phyloP scores from a whole-genome alignment of 2,113 vertebrate genomes.

The Ammodramus savannarum region DNA sequence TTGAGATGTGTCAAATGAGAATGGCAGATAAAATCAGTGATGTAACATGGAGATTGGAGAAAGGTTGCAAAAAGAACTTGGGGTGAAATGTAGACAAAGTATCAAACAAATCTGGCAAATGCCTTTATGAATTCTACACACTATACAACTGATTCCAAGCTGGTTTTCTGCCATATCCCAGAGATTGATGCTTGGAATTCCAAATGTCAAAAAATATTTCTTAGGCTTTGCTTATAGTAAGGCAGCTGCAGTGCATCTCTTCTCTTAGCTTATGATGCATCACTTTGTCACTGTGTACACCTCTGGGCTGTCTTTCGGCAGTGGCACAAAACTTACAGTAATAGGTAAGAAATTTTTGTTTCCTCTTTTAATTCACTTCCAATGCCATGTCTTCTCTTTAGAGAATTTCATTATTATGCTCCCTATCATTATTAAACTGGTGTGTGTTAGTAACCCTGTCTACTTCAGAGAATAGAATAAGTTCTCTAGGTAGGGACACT shows the following conservation, averaged over 20 bases:
- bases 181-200: background rate
- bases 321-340: slow-evolving; percentile 79
- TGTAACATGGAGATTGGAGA: background rate
- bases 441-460: background rate
- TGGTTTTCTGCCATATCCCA: background rate
- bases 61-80: background rate
- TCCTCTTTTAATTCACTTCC: background rate
- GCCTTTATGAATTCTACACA: background rate
- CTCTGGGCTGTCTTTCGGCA: slow-evolving; percentile 60
- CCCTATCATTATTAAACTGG: background rate
- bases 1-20: background rate
- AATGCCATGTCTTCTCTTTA: background rate
- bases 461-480: slow-evolving; percentile 57
- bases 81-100: background rate
- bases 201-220: background rate
- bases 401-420: background rate
- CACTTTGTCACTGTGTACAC: background rate
- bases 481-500: slow-evolving; percentile 38
- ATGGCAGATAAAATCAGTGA: background rate
- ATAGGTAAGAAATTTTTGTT: slow-evolving; percentile 70
- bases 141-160: background rate
- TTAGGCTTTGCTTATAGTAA: background rate
- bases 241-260: background rate
- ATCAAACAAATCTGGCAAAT: background rate
- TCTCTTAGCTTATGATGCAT: background rate